Evolutionary conservation across 2,888 invertebrate genomes (phyloP).

Genomic region (Eupelmus urozonus): DNA sequence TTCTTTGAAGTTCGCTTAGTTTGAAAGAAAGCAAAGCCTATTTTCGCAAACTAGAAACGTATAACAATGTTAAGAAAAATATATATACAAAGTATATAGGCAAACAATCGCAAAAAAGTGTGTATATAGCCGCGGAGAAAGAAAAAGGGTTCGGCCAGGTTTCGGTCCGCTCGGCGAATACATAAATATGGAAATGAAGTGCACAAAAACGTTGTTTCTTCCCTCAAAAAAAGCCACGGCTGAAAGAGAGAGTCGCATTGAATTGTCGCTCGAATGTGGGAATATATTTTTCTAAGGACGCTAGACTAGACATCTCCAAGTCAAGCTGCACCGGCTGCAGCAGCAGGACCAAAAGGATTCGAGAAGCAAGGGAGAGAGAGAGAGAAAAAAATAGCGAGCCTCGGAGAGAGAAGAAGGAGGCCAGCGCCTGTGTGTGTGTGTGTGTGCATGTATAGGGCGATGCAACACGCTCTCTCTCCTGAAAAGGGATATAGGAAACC

Average conservation of each 20-base stretch:
- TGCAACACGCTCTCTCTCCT: conserved; percentile 32
- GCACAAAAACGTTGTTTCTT: conserved; percentile 49
- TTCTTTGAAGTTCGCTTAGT: no score
- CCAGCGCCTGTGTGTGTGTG: background rate
- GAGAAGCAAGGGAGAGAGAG: conserved; percentile 54
- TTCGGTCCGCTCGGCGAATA: no score
- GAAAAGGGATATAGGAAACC: conserved; percentile 67
- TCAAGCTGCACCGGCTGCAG: conserved; percentile 54
- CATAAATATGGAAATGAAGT: conserved; percentile 54
- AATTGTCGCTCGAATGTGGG: conserved; percentile 56
- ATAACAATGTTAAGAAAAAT: conserved; percentile 9
- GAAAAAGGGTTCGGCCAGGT: no score
- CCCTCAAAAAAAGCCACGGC: conserved; percentile 42
- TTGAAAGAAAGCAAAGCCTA: conserved; percentile 13
- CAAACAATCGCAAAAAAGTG: conserved; percentile 24
- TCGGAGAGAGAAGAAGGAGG: conserved; percentile 60
- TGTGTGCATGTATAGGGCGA: conserved; percentile 1
- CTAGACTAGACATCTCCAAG: conserved; percentile 51
- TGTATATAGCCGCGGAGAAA: background rate
- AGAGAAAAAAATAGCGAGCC: conserved; percentile 38
- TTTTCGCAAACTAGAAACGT: conserved; percentile 23
- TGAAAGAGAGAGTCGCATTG: conserved; percentile 44
- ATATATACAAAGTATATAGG: conserved; percentile 34
- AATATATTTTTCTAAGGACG: conserved; percentile 59
- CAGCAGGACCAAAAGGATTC: conserved; percentile 53